Evolutionary conservation across 2,797 vertebrate genomes (phyloP).

Genomic region (Darevskia mixta): DNA sequence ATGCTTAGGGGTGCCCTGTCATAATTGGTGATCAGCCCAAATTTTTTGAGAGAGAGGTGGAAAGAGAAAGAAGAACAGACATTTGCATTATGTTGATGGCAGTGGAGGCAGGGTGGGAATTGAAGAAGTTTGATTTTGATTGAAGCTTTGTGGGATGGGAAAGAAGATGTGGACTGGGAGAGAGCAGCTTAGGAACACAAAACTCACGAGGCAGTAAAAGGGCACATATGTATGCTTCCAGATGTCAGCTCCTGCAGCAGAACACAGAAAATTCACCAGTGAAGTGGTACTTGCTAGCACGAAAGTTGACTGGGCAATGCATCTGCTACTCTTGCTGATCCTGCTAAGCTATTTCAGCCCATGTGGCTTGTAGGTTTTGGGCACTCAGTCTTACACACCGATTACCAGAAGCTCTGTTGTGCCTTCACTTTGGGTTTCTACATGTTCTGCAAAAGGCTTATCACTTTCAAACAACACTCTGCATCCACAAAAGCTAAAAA

Average conservation of each 20-base stretch:
- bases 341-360: background rate
- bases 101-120: background rate
- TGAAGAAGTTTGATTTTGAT: background rate
- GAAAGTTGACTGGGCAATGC: background rate
- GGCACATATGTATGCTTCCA: background rate
- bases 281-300: background rate
- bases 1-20: background rate
- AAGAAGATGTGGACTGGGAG: background rate
- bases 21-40: background rate
- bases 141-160: background rate
- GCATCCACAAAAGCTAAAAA: background rate
- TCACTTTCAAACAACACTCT: background rate
- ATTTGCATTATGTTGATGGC: background rate
- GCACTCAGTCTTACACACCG: background rate
- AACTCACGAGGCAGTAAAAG: background rate
- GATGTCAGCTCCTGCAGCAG: background rate
- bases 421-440: background rate
- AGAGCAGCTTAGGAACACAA: background rate
- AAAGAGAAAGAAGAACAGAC: background rate
- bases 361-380: too few relatives aligned
- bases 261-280: background rate
- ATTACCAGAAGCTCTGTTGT: background rate
- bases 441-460: background rate
- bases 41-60: background rate
- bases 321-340: background rate